phyloP scores from a whole-genome alignment of 2,797 vertebrate species.

The Pangasius larnaudii region DNA sequence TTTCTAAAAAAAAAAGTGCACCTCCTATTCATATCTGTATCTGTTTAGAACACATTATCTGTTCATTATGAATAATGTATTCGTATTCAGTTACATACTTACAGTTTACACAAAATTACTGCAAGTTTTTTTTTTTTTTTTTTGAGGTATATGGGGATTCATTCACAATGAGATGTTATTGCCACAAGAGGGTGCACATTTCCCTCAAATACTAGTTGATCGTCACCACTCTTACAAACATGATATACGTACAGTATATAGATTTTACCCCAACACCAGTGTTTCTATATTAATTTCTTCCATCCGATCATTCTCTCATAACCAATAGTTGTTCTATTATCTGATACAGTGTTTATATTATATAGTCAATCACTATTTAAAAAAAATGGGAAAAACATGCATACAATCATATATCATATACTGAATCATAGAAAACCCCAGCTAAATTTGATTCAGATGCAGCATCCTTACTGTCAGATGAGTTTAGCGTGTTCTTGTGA shows the following conservation, averaged over 20 bases:
- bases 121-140: not conserved
- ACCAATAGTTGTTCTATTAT: not conserved
- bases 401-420: slow-evolving; percentile 9
- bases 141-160: not conserved
- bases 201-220: slow-evolving; percentile 10
- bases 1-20: not conserved
- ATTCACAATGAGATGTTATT: not conserved
- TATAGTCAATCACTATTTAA: not conserved
- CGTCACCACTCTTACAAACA: not conserved
- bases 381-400: not conserved
- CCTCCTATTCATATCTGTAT: not conserved
- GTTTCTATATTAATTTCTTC: not conserved
- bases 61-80: not conserved
- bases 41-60: not conserved
- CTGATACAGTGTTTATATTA: not conserved
- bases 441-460: slow-evolving; percentile 35
- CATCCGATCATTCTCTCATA: not conserved
- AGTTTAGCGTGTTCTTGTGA: slow-evolving; percentile 26
- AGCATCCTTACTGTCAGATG: slow-evolving; percentile 21
- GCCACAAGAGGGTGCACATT: slow-evolving; percentile 46
- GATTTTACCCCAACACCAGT: not conserved
- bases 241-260: not conserved
- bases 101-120: not conserved
- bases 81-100: not conserved
- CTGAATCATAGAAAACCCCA: not conserved